phyloP scores from a whole-genome alignment of 2,797 vertebrate genomes.

The Otolemur crassicaudatus region DNA sequence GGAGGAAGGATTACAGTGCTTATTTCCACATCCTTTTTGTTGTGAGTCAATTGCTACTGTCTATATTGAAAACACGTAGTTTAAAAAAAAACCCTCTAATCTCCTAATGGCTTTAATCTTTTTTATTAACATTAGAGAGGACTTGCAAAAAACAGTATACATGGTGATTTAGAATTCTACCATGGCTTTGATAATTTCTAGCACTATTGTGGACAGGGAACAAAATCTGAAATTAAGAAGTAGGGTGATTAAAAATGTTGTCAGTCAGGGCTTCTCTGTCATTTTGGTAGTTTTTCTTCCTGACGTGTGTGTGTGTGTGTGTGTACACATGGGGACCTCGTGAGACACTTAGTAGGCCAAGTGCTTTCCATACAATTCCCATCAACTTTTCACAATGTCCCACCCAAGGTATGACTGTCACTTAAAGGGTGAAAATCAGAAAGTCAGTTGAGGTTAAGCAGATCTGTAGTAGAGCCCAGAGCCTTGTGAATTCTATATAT shows the following conservation, averaged over 20 bases:
- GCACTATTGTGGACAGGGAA: neutral
- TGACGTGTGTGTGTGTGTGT: neutral
- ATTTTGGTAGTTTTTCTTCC: neutral
- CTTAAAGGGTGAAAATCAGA: neutral
- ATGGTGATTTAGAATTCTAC: constrained; percentile 51
- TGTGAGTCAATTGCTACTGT: constrained; percentile 27
- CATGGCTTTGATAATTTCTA: constrained; percentile 24
- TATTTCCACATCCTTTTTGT: neutral
- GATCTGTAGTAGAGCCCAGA: neutral
- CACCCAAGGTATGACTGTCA: neutral
- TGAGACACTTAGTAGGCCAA: neutral
- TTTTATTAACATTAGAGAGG: constrained; percentile 8
- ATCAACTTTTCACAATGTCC: neutral
- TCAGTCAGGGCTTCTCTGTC: neutral
- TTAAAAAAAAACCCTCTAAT: neutral
- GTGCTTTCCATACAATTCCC: neutral
- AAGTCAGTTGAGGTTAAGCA: neutral
- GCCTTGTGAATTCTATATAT: neutral
- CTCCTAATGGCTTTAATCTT: constrained; percentile 26
- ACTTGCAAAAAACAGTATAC: constrained; percentile 43
- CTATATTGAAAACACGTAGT: constrained; percentile 11
- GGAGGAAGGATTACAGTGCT: constrained; percentile 17
- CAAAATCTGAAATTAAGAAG: neutral
- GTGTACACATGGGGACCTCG: neutral
- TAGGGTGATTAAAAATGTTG: neutral